Percentiles rank a stretch among this genome's conserved stretches.
phyloP scores from a whole-genome alignment of 2,113 vertebrate genomes.

The Myxocyprinus asiaticus region DNA sequence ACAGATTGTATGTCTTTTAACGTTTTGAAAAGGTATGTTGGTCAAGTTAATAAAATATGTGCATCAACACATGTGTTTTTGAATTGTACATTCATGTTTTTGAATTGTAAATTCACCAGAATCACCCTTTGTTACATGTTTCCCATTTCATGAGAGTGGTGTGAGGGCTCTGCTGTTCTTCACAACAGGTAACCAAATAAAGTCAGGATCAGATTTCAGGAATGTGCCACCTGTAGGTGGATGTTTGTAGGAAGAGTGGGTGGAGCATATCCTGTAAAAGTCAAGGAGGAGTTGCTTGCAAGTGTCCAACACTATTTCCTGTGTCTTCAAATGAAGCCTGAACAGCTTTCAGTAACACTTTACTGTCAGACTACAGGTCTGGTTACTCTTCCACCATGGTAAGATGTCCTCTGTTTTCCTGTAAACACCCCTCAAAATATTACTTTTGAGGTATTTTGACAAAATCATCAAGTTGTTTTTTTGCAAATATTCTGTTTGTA shows the following conservation, averaged over 20 bases:
- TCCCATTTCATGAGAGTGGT: background rate
- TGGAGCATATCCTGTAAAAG: background rate
- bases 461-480: background rate
- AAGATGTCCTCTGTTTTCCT: background rate
- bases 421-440: background rate
- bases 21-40: too few relatives aligned
- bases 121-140: too few relatives aligned
- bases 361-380: background rate
- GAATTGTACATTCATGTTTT: too few relatives aligned
- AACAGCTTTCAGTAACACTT: background rate
- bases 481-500: background rate
- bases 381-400: conserved; percentile 21
- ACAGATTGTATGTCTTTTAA: too few relatives aligned
- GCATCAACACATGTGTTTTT: too few relatives aligned
- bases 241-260: conserved; percentile 1
- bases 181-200: background rate
- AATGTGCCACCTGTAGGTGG: conserved; percentile 42
- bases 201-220: conserved; percentile 30
- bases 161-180: background rate
- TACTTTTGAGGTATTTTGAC: background rate
- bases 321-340: background rate
- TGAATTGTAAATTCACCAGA: too few relatives aligned
- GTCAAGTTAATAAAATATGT: too few relatives aligned
- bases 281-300: background rate
- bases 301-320: conserved; percentile 12